Evolutionary conservation across 1,140 invertebrate species (phyloP).

Genomic region (Andrena cerasifolii): DNA sequence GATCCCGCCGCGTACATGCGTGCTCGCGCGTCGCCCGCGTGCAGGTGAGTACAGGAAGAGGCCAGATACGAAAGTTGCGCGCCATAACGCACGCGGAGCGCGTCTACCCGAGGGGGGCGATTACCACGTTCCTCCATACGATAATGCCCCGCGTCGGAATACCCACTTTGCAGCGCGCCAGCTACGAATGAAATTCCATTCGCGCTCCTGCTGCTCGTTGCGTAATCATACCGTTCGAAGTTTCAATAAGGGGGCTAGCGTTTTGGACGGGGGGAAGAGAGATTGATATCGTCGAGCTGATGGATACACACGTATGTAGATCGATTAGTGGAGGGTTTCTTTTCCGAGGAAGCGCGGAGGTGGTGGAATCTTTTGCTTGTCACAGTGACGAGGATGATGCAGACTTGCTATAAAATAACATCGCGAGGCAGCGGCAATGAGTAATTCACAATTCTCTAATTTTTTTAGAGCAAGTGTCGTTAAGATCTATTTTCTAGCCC

Average conservation of each 20-base stretch:
- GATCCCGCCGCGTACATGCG: conserved; percentile 18
- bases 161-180: conserved; percentile 42
- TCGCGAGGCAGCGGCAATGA: no score
- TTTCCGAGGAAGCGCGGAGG: no score
- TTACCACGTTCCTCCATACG: conserved; percentile 37
- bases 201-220: conserved; percentile 4
- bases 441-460: no score
- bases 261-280: not conserved
- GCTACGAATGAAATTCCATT: conserved; percentile 38
- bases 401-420: no score
- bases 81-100: conserved; percentile 42
- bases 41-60: conserved; percentile 51
- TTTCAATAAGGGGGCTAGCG: not conserved
- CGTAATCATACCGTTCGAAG: not conserved
- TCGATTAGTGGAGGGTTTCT: no score
- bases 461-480: no score
- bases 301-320: no score
- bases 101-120: conserved; percentile 50
- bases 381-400: no score
- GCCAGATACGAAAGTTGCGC: conserved; percentile 25
- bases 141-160: not conserved
- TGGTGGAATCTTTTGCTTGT: no score
- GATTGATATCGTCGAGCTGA: no score
- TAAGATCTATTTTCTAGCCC: no score
- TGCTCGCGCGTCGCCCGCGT: conserved; percentile 35